Percentiles rank a stretch among this genome's conserved stretches.
Conservation (phyloP, 30 jellyfish, hydroid and myxozoan genomes). For the Pseudorhiza aurosa region DNA sequence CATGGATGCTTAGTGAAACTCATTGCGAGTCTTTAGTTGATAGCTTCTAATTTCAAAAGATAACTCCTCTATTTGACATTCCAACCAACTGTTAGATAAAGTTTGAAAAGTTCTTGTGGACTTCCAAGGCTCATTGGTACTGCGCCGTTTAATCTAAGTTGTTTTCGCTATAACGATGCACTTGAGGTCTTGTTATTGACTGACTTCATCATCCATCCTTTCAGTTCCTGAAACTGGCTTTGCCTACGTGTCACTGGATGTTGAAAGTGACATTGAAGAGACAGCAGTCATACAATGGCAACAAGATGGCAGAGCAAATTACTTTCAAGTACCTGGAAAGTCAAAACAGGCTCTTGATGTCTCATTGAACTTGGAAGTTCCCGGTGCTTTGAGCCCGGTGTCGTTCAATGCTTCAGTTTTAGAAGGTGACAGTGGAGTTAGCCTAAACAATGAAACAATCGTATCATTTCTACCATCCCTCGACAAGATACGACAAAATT, state of each 20-base stretch:
- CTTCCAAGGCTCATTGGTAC: not conserved
- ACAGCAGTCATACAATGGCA: slow-evolving; percentile 35
- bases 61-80: no score
- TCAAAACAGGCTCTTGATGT: slow-evolving; percentile 2
- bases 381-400: slow-evolving; percentile 65
- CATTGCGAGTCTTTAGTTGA: no score
- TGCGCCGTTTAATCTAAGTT: no score
- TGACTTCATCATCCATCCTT: no score
- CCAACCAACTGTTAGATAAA: no score
- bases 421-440: slow-evolving; percentile 1
- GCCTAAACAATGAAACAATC: slow-evolving; percentile 3
- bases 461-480: slow-evolving; percentile 27
- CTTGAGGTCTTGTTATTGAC: no score
- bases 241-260: slow-evolving; percentile 48
- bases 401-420: slow-evolving; percentile 7
- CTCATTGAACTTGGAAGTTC: slow-evolving; percentile 2
- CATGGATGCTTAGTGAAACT: no score
- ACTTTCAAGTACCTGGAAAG: not conserved
- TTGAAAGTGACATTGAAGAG: slow-evolving; percentile 20
- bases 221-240: slow-evolving; percentile 39
- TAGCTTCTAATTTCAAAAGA: no score
- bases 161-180: no score
- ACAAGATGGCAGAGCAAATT: slow-evolving; percentile 27
- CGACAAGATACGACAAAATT: not conserved
- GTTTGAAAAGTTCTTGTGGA: not conserved